A percentile compares a stretch with the other conserved stretches of the same genome.
phyloP scores from a whole-genome alignment of 2,888 invertebrate genomes.

The Trimorus sp. region DNA sequence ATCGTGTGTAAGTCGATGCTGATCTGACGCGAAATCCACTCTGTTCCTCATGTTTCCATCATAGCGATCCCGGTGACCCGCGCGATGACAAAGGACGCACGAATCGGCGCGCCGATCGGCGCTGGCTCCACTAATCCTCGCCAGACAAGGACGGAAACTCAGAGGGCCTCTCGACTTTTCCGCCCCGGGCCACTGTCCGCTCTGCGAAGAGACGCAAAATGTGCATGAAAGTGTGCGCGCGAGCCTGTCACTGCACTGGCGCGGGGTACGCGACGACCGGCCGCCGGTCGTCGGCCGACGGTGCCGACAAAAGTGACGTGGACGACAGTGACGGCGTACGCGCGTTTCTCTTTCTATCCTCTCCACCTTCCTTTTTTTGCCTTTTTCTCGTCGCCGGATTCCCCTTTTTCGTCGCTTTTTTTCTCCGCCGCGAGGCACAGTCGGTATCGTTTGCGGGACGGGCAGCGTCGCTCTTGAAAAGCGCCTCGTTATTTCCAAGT shows the following conservation, averaged over 20 bases:
- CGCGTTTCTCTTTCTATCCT: constrained; percentile 19
- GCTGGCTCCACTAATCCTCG: constrained; percentile 44
- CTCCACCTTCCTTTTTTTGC: constrained; percentile 42
- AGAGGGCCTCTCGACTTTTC: constrained; percentile 67
- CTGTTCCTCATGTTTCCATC: constrained; percentile 80
- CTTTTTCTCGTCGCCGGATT: constrained; percentile 46
- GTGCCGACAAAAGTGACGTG: constrained; percentile 28
- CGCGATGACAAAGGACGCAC: constrained; percentile 63
- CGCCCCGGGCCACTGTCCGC: constrained; percentile 25
- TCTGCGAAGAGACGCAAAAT: constrained; percentile 50
- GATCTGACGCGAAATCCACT: constrained; percentile 75
- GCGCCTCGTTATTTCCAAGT: constrained; percentile 34
- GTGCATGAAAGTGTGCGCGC: not conserved
- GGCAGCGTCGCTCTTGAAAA: constrained; percentile 32
- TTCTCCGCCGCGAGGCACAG: constrained; percentile 22
- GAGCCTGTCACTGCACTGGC: constrained; percentile 50
- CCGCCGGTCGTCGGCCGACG: constrained; percentile 9
- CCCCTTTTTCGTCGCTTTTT: constrained; percentile 21
- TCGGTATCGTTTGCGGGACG: constrained; percentile 34
- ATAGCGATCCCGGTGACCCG: constrained; percentile 75
- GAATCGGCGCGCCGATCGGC: constrained; percentile 37
- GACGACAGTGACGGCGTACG: constrained; percentile 58
- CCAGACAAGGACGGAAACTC: constrained; percentile 65
- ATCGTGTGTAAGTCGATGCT: constrained; percentile 74
- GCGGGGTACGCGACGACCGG: constrained; percentile 23